A percentile compares a stretch with the other conserved stretches of the same genome.
Evolutionary conservation across 2,113 vertebrate species (phyloP).

Genomic region (Coreoperca whiteheadi): DNA sequence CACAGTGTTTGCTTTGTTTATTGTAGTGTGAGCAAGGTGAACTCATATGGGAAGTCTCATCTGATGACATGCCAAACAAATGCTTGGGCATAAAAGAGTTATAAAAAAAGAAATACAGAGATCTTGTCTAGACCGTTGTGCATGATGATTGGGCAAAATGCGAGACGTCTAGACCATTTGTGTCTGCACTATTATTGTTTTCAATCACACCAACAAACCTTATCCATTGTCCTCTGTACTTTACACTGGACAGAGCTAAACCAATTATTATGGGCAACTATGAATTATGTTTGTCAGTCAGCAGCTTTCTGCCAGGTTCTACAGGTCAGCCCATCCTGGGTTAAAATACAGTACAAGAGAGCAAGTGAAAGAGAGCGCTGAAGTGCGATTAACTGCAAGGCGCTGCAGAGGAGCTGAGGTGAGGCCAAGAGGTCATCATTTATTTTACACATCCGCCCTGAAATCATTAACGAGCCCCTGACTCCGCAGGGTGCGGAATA

Average conservation of each 20-base stretch:
- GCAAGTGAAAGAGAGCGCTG: constrained; percentile 49
- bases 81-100: constrained; percentile 20
- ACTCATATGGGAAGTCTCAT: constrained; percentile 62
- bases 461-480: constrained; percentile 67
- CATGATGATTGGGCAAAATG: constrained; percentile 22
- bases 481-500: constrained; percentile 36
- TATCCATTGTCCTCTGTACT: constrained; percentile 53
- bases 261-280: constrained; percentile 75
- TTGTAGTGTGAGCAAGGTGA: constrained; percentile 60
- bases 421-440: constrained; percentile 69
- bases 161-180: constrained; percentile 12
- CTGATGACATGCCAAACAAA: constrained; percentile 47
- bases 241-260: constrained; percentile 55
- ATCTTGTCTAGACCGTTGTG: constrained; percentile 38
- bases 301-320: constrained; percentile 69
- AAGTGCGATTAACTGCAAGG: constrained; percentile 75
- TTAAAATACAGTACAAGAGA: constrained; percentile 65
- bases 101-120: constrained; percentile 37
- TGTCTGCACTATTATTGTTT: constrained; percentile 45
- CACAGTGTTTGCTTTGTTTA: constrained; percentile 39
- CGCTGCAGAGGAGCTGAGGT: constrained; percentile 53
- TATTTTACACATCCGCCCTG: constrained; percentile 65
- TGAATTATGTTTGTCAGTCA: constrained; percentile 81
- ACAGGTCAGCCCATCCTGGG: constrained; percentile 72
- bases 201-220: constrained; percentile 46